Base-by-base conservation (phyloP, 2,888 invertebrate genomes). In the Atherix ibis region DNA sequence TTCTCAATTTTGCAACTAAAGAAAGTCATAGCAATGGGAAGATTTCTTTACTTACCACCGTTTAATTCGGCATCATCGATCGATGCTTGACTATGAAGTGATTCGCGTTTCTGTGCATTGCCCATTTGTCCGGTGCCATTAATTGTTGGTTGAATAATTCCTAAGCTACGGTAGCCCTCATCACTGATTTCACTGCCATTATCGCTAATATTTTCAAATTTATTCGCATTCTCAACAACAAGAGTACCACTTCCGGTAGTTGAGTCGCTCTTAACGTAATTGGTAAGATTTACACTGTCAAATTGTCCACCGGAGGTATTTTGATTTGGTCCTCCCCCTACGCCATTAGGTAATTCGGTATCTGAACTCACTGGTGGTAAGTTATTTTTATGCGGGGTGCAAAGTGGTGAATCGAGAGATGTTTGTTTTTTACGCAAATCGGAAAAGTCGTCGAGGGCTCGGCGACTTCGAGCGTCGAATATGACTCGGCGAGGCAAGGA, bases 181-280 rank as follows among this genome's bases (percentile, higher is more conserved):
- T 84, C 84, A 17, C 82, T 83, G 16, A 83, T 80, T 54, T 84
- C 83, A 37, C 82, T 82, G 8, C 82, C 80, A 45, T 82, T 81
- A 53, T 83, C 81, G 34, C 81, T 76, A 6, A 74, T 73, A 41
- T 75, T 71, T 46, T 72, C 71, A 15, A 66, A 62, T 39, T 63
- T 57, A 41, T 39, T 46, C 40, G 31, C 45, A 36, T 18, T 33
- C 43, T 47, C 49, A 32, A 35, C 37, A 31, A 39, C 28, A 22
- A 46, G 34, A 18, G 28, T 13, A n/a, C n/a, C n/a, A n/a, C n/a
- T n/a, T n/a, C n/a, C n/a, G n/a, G n/a, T n/a, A n/a, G n/a, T n/a
- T n/a, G n/a, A n/a, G n/a, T n/a, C n/a, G n/a, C n/a, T n/a, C n/a
- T n/a, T n/a, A n/a, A n/a, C n/a, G n/a, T n/a, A n/a, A n/a, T n/a